Evolutionary conservation across 2,113 vertebrate species (phyloP).

Genomic region (Cynopterus brachyotis): DNA sequence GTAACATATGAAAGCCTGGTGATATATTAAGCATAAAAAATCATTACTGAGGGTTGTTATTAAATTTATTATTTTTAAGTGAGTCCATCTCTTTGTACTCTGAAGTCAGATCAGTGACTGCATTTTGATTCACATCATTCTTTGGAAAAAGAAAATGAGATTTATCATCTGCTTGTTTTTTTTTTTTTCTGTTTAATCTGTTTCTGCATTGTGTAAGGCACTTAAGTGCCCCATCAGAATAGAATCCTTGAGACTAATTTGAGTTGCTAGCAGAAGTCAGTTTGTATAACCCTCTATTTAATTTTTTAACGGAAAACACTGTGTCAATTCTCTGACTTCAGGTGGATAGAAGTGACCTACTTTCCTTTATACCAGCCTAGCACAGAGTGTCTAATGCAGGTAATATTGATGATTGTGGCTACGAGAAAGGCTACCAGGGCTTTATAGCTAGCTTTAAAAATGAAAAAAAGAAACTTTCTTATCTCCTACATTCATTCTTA

Average conservation of each 20-base stretch:
- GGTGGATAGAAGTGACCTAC: background rate
- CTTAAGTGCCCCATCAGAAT: background rate
- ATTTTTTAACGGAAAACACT: constrained; percentile 41
- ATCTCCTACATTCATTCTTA: background rate
- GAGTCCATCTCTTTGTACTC: constrained; percentile 46
- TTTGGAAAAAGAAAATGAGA: constrained; percentile 50
- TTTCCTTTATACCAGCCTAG: constrained; percentile 5
- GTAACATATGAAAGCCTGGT: constrained; percentile 52
- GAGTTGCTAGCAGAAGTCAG: background rate
- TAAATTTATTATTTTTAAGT: constrained; percentile 63
- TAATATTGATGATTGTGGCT: background rate
- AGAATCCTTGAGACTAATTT: constrained; percentile 7
- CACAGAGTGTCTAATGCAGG: background rate
- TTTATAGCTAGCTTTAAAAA: background rate
- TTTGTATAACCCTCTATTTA: background rate
- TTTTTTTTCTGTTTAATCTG: constrained; percentile 18
- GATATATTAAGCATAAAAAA: constrained; percentile 25
- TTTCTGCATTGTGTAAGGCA: constrained; percentile 15
- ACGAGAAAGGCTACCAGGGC: constrained; percentile 23
- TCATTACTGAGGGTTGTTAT: constrained; percentile 50
- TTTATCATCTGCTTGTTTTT: constrained; percentile 24
- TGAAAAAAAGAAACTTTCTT: background rate
- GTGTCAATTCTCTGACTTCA: background rate
- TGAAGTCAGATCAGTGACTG: constrained; percentile 62
- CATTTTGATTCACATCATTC: constrained; percentile 43